Evolutionary conservation across 2,888 invertebrate species (phyloP), one percentile per base, ranked within the genome.

Genomic region (Metellina segmentata): DNA sequence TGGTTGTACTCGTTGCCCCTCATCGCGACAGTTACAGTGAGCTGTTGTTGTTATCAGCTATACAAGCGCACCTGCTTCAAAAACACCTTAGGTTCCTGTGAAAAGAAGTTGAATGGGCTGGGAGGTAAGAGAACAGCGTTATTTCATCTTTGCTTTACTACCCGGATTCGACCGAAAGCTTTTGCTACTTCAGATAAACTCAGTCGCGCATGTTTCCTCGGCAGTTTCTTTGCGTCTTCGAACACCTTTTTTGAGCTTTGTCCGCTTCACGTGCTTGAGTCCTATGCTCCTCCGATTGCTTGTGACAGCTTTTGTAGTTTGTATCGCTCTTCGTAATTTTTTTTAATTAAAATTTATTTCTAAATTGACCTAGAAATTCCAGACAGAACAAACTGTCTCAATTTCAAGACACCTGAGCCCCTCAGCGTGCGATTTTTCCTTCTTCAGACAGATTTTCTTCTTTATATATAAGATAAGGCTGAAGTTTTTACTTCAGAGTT

Each of bases 1-100:
- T 93, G 92, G 92, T 48, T 93, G 53, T 93, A 93, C 74, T 92
- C 93, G 5, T 61, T 93, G 13, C 93, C 93, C n/a, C 75, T 93
- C 4, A 87, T 93, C 51, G 72, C 92, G 6, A 93, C 93, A 0
- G 93, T 92, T 0, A 93, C 93, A 1, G 77, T 93, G 0, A 90
- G 89, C 51, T 93, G 93, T 48, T 77, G 70, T 11, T 89, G 71
- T 19, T 93, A 93, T 52, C 93, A 93, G 51, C 88, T 93, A 13
- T 93, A 93, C 34, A 93, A 93, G 49, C 85, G 93, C 13, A 91
- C 86, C 4, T 93, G 93, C 51, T 85, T 92, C 87, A 92, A 90
- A 34, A 88, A 92, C 20, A 72, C 74, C 13, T 49, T 77, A 9
- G 91, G 87, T 16, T 85, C 86, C n/a, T 91, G 89, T 70, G 93